Percentiles rank a stretch among this genome's conserved stretches.
These are phyloP conservation scores for Peromyscus melanophrys DNA, from an alignment of 2,797 vertebrate genomes.

Conservation along the genomic window DNA sequence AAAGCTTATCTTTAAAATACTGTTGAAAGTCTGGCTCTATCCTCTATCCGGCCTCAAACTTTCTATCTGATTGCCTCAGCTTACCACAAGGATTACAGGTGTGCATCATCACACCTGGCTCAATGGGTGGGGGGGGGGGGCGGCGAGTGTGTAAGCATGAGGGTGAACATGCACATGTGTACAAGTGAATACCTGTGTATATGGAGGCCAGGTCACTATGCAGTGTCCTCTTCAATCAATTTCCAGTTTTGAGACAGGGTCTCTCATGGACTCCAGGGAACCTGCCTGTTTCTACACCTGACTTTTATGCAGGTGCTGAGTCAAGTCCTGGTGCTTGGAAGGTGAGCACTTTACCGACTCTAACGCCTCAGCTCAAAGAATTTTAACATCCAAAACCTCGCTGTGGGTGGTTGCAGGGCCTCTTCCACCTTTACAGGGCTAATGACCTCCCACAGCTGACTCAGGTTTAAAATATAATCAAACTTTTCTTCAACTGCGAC, in stretches of 20 bases:
- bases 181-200: background rate
- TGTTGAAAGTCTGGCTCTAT: no score
- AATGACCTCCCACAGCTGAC: background rate
- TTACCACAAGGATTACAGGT: background rate
- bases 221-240: background rate
- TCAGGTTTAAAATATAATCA: background rate
- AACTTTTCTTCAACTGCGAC: conserved; percentile 16
- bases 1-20: conserved; percentile 8
- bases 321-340: background rate
- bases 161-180: background rate
- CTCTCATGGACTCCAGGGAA: background rate
- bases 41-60: no score
- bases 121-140: background rate
- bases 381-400: background rate
- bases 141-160: background rate
- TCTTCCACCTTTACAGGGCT: background rate
- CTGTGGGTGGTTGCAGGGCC: background rate
- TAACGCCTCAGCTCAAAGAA: background rate
- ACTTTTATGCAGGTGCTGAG: background rate
- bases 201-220: background rate
- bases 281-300: background rate
- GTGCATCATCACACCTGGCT: background rate
- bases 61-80: no score
- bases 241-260: background rate
- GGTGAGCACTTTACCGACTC: background rate